Evolutionary conservation across 2,888 invertebrate genomes (phyloP).

Genomic region (Synanthedon andrenaeformis): DNA sequence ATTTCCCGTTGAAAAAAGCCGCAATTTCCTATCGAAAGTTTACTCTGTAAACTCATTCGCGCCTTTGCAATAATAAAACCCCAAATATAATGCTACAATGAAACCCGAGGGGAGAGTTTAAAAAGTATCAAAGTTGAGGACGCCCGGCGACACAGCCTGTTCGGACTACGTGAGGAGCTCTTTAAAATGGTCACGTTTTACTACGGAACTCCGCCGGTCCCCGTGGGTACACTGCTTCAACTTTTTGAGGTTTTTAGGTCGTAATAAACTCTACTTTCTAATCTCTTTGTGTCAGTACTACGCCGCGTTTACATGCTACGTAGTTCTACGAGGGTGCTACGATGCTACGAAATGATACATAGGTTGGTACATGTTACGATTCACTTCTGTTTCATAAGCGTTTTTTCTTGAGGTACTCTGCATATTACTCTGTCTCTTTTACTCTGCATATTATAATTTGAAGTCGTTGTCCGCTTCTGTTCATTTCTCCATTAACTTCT

Average conservation of each 20-base stretch:
- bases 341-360: not conserved
- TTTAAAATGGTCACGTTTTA: constrained; percentile 1
- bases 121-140: not conserved
- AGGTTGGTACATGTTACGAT: too few relatives aligned
- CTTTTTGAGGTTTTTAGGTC: constrained; percentile 1
- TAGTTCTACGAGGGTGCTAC: not conserved
- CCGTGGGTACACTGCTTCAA: not conserved
- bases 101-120: not conserved
- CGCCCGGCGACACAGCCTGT: not conserved
- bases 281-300: constrained; percentile 1
- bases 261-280: constrained; percentile 1
- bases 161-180: not conserved
- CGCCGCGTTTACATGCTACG: not conserved
- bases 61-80: not conserved
- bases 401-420: too few relatives aligned
- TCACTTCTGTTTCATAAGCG: too few relatives aligned
- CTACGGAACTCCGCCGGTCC: not conserved
- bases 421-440: too few relatives aligned
- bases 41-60: not conserved
- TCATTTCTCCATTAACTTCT: too few relatives aligned
- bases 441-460: too few relatives aligned
- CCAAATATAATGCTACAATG: not conserved
- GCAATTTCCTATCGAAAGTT: not conserved
- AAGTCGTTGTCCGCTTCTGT: too few relatives aligned
- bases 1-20: not conserved